phyloP scores from a whole-genome alignment of 2,888 invertebrate species.

The Phyllotreta cruciferae region DNA sequence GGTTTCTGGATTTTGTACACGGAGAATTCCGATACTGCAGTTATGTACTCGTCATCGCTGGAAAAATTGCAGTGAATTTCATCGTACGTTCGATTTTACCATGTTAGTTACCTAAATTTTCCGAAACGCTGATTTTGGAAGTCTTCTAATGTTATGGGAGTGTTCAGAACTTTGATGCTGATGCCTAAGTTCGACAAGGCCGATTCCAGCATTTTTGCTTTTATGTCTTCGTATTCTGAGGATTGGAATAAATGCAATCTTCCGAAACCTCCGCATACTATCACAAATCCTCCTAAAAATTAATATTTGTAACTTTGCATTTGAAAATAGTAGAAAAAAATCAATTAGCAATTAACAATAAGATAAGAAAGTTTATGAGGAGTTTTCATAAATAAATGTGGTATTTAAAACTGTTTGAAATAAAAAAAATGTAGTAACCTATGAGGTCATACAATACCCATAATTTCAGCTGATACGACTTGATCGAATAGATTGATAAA shows the following conservation, averaged over 20 bases:
- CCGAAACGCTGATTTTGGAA: constrained; percentile 90
- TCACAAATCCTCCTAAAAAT: constrained; percentile 77
- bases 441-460: constrained; percentile 24
- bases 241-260: constrained; percentile 91
- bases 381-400: constrained; percentile 19
- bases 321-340: neutral
- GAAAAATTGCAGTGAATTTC: constrained; percentile 6
- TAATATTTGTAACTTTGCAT: neutral
- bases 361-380: no score
- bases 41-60: constrained; percentile 93
- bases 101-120: constrained; percentile 75
- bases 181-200: constrained; percentile 83
- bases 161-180: constrained; percentile 80
- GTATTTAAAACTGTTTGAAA: constrained; percentile 17
- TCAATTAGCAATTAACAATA: no score
- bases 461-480: constrained; percentile 21
- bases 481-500: constrained; percentile 25
- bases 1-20: constrained; percentile 89
- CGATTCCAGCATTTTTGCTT: constrained; percentile 84
- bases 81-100: neutral
- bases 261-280: constrained; percentile 91
- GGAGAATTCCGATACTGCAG: constrained; percentile 94
- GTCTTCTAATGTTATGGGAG: constrained; percentile 82
- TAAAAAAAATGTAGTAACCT: constrained; percentile 21
- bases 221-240: constrained; percentile 83